Evolutionary conservation across 2,888 invertebrate genomes (phyloP).

Genomic region (Stenurella melanura): DNA sequence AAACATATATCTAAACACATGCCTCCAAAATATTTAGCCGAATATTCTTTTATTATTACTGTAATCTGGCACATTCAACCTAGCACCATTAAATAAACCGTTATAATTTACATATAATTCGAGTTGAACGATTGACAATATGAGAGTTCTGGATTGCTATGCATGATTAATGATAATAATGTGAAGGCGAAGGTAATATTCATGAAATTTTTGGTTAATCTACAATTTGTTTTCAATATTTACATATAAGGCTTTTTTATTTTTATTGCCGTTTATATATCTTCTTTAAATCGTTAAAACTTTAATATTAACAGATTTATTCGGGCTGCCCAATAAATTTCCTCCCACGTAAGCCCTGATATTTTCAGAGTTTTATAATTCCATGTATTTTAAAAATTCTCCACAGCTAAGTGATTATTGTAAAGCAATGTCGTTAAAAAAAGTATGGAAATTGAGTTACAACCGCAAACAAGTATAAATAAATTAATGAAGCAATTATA

Average conservation of each 20-base stretch:
- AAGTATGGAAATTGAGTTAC: conserved; percentile 7
- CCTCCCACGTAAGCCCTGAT: not conserved
- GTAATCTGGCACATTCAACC: too few species aligned
- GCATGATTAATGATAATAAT: not conserved
- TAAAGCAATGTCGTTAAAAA: not conserved
- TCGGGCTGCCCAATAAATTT: not conserved
- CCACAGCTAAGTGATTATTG: not conserved
- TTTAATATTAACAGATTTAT: conserved; percentile 2
- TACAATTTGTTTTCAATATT: not conserved
- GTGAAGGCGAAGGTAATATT: not conserved
- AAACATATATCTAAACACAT: too few species aligned
- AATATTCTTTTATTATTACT: too few species aligned
- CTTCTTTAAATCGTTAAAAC: not conserved
- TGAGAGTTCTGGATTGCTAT: not conserved
- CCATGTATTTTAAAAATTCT: not conserved
- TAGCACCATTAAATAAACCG: too few species aligned
- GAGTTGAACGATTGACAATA: not conserved
- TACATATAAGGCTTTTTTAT: not conserved
- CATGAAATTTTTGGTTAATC: not conserved
- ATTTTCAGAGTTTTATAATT: not conserved
- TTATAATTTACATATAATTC: not conserved
- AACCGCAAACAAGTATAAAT: not conserved
- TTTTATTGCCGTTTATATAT: conserved; percentile 16
- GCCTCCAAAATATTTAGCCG: too few species aligned
- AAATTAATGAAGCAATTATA: conserved; percentile 55